These are phyloP conservation scores for Opisthocomus hoazin DNA, from an alignment of 2,113 vertebrate genomes.

Conservation along the genomic window DNA sequence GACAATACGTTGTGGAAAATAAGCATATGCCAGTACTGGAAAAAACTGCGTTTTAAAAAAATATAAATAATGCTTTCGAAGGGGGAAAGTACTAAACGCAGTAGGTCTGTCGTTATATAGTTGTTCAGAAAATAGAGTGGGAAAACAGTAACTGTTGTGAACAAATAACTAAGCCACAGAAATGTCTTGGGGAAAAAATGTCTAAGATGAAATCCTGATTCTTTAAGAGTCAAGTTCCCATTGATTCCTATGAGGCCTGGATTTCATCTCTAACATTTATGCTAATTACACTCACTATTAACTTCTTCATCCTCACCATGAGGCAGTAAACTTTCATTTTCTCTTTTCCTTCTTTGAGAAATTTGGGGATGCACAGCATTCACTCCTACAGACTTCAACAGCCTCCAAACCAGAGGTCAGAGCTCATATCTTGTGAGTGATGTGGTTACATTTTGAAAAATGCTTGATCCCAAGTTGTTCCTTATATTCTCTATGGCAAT, in stretches of 20 bases:
- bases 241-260: neutral
- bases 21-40: neutral
- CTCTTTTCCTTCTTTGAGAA: neutral
- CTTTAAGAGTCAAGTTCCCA: neutral
- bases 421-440: neutral
- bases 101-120: neutral
- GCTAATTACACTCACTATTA: neutral
- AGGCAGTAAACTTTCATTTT: neutral
- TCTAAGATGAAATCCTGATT: neutral
- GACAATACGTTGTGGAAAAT: neutral
- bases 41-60: neutral
- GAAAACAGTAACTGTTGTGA: neutral
- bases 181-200: neutral
- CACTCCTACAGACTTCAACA: neutral
- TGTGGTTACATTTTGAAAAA: neutral
- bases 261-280: neutral
- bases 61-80: neutral
- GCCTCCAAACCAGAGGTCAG: neutral
- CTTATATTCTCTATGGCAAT: neutral
- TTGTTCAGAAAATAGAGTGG: neutral
- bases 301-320: neutral
- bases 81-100: neutral
- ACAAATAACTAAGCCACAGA: neutral
- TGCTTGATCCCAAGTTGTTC: neutral
- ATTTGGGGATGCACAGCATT: neutral